phyloP scores from a whole-genome alignment of 2,797 vertebrate genomes.

The Protosalanx chinensis region DNA sequence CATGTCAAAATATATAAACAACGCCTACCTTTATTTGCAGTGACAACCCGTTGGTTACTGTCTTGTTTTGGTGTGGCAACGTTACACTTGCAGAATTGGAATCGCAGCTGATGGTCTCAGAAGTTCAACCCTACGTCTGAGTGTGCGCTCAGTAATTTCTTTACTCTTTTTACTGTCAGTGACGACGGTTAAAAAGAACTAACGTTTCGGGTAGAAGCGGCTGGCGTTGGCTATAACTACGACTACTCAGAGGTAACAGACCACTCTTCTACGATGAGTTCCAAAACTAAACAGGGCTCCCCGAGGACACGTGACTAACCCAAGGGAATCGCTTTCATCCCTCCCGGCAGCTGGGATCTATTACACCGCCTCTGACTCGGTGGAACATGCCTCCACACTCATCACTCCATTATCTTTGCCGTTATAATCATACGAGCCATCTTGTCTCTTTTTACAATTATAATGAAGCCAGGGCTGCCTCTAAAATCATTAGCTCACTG shows the following conservation, averaged over 20 bases:
- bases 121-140: not conserved
- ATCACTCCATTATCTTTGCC: not conserved
- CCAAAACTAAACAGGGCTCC: slow-evolving; percentile 59
- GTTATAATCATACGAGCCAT: not conserved
- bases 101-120: not conserved
- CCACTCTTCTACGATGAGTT: slow-evolving; percentile 20
- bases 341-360: slow-evolving; percentile 63
- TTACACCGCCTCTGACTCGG: slow-evolving; percentile 51
- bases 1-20: not conserved
- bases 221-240: not conserved
- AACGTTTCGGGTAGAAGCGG: not conserved
- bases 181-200: not conserved
- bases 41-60: slow-evolving; percentile 52
- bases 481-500: slow-evolving; percentile 24
- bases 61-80: slow-evolving; percentile 31
- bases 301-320: slow-evolving; percentile 73
- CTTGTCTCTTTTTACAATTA: slow-evolving; percentile 16
- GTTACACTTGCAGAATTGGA: slow-evolving; percentile 34
- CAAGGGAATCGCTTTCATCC: slow-evolving; percentile 63
- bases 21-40: slow-evolving; percentile 55
- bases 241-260: not conserved
- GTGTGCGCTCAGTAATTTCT: not conserved
- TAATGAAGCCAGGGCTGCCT: slow-evolving; percentile 23
- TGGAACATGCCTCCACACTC: slow-evolving; percentile 25
- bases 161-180: not conserved